phyloP scores from a whole-genome alignment of 2,113 vertebrate genomes.

The Budorcas taxicolor region DNA sequence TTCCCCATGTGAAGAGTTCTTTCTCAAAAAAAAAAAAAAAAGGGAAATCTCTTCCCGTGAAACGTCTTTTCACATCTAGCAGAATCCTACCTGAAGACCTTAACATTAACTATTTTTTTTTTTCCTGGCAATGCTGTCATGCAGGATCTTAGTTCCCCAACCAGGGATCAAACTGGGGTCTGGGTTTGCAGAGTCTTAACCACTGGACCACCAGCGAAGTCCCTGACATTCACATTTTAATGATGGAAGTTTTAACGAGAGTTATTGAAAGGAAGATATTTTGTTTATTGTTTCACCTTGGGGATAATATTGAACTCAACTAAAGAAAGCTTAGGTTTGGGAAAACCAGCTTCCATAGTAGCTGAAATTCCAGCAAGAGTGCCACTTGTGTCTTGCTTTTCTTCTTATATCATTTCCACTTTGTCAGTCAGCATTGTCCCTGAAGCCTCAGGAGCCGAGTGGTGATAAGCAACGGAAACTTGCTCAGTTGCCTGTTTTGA shows the following conservation, averaged over 20 bases:
- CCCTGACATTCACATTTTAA: background rate
- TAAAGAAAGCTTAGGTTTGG: background rate
- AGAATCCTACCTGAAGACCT: background rate
- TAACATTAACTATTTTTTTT: background rate
- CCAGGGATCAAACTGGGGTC: background rate
- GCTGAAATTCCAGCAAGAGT: background rate
- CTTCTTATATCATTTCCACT: background rate
- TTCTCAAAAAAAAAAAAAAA: background rate
- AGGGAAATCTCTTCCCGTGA: background rate
- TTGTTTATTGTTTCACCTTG: background rate
- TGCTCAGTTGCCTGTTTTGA: background rate
- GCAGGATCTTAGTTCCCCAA: background rate
- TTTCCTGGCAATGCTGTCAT: background rate
- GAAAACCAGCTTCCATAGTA: background rate
- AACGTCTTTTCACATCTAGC: background rate
- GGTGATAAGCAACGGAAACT: background rate
- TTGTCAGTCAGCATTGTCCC: background rate
- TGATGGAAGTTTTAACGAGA: background rate
- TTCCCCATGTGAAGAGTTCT: background rate
- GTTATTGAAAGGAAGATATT: background rate
- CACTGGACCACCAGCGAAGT: background rate
- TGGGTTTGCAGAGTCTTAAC: background rate
- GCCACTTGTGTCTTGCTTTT: background rate
- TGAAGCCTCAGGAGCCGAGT: background rate
- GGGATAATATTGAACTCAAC: background rate